Evolutionary conservation across 1,140 invertebrate species (phyloP).

Genomic region (Papilio dardanus): DNA sequence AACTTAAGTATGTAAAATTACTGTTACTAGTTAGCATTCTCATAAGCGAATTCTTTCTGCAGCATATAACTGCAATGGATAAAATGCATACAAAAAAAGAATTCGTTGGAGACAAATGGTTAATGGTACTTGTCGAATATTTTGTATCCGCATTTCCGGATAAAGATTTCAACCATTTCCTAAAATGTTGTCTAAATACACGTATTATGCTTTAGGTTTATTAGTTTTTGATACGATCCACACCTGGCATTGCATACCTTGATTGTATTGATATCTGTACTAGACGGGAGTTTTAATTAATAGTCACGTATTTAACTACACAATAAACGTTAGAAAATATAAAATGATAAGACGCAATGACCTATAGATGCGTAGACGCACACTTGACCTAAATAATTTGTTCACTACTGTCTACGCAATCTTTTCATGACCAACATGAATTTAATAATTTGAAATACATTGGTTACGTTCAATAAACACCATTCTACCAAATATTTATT

Average conservation of each 20-base stretch:
- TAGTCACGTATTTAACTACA: constrained; percentile 13
- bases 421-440: constrained; percentile 37
- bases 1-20: no score
- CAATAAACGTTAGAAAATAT: not conserved
- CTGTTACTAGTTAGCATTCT: not conserved
- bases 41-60: not conserved
- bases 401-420: not conserved
- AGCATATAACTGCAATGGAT: not conserved
- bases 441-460: not conserved
- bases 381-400: not conserved
- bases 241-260: not conserved
- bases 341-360: not conserved
- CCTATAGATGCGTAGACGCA: not conserved
- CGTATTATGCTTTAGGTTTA: not conserved
- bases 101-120: not conserved
- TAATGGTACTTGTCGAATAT: no score
- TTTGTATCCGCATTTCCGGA: no score
- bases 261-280: not conserved
- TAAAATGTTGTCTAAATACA: not conserved
- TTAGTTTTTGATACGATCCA: not conserved
- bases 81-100: no score
- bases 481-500: not conserved
- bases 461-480: not conserved
- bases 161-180: no score
- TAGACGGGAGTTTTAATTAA: not conserved